Percentiles rank a stretch among this genome's conserved stretches.
These are phyloP conservation scores for Nesidiocoris tenuis DNA, from an alignment of 2,888 invertebrate species.

Conservation along the genomic window DNA sequence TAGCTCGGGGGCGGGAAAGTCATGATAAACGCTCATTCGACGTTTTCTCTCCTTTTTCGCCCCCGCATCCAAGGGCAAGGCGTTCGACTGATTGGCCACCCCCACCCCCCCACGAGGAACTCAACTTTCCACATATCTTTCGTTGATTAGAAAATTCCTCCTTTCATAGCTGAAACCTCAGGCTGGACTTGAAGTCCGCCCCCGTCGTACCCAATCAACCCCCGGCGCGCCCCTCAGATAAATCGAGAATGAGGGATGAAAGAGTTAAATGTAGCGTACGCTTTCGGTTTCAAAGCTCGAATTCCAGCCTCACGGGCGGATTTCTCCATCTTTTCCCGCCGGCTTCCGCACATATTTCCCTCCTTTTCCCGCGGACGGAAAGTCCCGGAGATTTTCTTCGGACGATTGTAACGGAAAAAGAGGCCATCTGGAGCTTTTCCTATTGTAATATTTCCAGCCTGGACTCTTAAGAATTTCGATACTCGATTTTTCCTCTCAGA, in stretches of 20 bases:
- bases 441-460: constrained; percentile 35
- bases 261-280: constrained; percentile 40
- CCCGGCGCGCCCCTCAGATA: constrained; percentile 3
- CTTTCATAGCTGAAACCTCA: background rate
- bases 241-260: constrained; percentile 40
- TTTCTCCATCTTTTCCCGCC: background rate
- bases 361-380: background rate
- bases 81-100: constrained; percentile 31
- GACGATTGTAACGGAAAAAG: constrained; percentile 8
- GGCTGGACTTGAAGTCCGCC: background rate
- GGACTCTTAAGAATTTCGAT: background rate
- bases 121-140: constrained; percentile 9
- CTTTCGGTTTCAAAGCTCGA: constrained; percentile 33
- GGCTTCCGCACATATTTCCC: background rate
- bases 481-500: too few relatives aligned
- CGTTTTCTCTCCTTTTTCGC: too few relatives aligned
- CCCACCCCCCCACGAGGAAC: background rate
- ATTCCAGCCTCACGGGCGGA: constrained; percentile 9
- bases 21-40: too few relatives aligned
- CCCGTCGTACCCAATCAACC: background rate
- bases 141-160: constrained; percentile 38
- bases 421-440: constrained; percentile 19
- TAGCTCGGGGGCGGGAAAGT: too few relatives aligned
- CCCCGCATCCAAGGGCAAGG: too few relatives aligned
- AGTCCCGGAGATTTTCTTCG: constrained; percentile 16